A percentile compares a stretch with the other conserved stretches of the same genome.
Evolutionary conservation across 2,113 vertebrate species (phyloP).

Genomic region (Melanerpes aurifrons): DNA sequence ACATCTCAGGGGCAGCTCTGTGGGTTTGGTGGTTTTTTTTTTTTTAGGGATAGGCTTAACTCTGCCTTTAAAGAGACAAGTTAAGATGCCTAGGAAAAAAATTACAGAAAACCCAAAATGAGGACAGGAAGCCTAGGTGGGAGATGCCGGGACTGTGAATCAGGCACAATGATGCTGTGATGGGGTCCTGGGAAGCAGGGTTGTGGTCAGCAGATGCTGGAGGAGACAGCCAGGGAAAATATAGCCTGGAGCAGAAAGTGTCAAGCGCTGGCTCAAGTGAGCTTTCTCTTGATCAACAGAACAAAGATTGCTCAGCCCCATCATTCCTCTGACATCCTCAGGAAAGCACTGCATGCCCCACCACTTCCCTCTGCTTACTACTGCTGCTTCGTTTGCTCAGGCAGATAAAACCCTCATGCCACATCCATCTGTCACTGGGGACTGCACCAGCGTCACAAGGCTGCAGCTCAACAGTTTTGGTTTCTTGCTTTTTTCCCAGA

Average conservation of each 20-base stretch:
- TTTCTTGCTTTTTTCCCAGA: neutral
- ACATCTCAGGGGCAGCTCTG: neutral
- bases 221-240: neutral
- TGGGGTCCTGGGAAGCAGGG: neutral
- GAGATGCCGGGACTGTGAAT: neutral
- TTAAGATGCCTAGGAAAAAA: neutral
- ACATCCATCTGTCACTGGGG: neutral
- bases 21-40: rapidly evolving
- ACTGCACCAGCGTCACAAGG: neutral
- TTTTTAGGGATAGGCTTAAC: neutral
- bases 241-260: neutral
- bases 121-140: neutral
- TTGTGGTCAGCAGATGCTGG: neutral
- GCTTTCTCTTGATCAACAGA: neutral
- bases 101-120: neutral
- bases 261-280: neutral
- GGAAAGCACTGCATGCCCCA: neutral
- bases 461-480: neutral
- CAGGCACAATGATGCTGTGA: neutral
- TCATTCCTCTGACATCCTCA: neutral
- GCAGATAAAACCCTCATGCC: neutral
- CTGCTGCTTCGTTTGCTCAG: neutral
- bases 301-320: neutral
- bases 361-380: neutral
- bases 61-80: neutral